A percentile compares a stretch with the other conserved stretches of the same genome.
These are phyloP conservation scores for Drosophila anceps DNA, from an alignment of 2,888 invertebrate genomes.

Conservation along the genomic window DNA sequence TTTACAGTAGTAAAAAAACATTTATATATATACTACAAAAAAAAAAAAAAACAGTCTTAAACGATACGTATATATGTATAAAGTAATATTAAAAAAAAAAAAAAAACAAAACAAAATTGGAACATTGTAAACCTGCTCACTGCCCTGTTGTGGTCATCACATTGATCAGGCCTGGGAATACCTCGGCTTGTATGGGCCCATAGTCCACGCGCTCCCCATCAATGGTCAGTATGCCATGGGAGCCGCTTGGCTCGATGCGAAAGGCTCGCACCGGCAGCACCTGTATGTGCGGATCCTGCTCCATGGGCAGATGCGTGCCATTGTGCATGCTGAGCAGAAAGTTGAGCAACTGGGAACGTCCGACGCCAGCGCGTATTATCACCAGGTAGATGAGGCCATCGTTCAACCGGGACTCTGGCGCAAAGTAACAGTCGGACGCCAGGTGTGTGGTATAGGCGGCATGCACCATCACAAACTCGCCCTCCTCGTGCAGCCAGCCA, in stretches of 20 bases:
- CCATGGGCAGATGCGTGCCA: conserved; percentile 92
- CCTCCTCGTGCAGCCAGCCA: conserved; percentile 92
- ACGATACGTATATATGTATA: conserved; percentile 8
- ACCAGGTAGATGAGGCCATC: conserved; percentile 97
- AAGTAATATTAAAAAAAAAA: background rate
- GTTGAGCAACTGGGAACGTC: conserved; percentile 91
- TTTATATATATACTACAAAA: conserved; percentile 5
- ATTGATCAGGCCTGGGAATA: conserved; percentile 91
- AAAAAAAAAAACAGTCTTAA: conserved; percentile 43
- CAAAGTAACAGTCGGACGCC: conserved; percentile 93
- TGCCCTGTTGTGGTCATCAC: conserved; percentile 88
- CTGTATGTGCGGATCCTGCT: conserved; percentile 89
- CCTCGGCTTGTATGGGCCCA: conserved; percentile 95
- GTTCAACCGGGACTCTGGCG: conserved; percentile 93
- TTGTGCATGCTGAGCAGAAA: conserved; percentile 92
- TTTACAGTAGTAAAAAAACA: conserved; percentile 10
- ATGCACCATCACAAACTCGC: conserved; percentile 92
- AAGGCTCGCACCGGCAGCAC: conserved; percentile 96
- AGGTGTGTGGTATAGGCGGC: conserved; percentile 96
- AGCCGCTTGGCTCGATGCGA: conserved; percentile 92
- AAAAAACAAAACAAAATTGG: background rate
- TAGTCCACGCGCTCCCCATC: conserved; percentile 97
- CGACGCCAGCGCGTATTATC: conserved; percentile 92
- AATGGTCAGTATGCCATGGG: conserved; percentile 92
- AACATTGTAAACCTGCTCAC: conserved; percentile 22